phyloP scores from a whole-genome alignment of 2,888 invertebrate species.

The Rotaria socialis region DNA sequence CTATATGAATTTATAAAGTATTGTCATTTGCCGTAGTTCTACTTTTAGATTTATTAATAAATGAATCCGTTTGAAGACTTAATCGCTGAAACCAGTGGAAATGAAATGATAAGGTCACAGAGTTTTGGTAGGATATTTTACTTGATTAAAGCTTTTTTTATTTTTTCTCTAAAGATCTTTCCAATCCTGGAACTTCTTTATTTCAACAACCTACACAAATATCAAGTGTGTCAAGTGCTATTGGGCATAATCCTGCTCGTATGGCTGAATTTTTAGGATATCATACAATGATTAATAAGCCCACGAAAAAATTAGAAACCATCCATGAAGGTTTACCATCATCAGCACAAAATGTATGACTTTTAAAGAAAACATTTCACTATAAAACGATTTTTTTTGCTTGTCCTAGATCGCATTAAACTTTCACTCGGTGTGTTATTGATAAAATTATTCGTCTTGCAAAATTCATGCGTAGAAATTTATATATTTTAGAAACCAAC shows the following conservation, averaged over 20 bases:
- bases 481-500: neutral
- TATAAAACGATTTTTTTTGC: neutral
- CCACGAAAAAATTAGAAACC: neutral
- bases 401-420: neutral
- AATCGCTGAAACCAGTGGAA: neutral
- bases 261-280: neutral
- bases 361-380: neutral
- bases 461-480: neutral
- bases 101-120: neutral
- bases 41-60: neutral
- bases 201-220: neutral
- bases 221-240: neutral
- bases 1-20: too few species aligned
- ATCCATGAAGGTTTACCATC: neutral
- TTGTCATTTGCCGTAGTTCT: too few species aligned
- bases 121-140: neutral
- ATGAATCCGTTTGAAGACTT: neutral
- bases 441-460: neutral
- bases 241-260: neutral
- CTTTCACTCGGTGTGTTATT: neutral
- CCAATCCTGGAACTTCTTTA: neutral
- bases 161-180: neutral
- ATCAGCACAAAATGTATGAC: neutral
- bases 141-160: neutral
- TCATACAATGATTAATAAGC: neutral